Evolutionary conservation across 2,797 vertebrate genomes (phyloP).

Genomic region (Masticophis lateralis): DNA sequence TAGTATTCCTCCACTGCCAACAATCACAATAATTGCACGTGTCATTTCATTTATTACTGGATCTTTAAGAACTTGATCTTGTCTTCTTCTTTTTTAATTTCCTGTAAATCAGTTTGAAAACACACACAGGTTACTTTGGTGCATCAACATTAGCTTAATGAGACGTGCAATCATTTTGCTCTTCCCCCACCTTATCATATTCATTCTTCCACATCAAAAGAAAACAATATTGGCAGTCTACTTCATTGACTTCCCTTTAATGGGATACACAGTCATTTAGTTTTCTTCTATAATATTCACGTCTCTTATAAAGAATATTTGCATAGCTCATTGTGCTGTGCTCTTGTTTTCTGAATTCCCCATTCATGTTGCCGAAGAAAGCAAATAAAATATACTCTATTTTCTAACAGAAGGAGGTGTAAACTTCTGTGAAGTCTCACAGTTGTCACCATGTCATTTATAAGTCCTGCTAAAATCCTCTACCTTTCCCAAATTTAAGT

Average conservation of each 20-base stretch:
- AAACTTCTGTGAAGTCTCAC: constrained; percentile 72
- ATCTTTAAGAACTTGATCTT: constrained; percentile 78
- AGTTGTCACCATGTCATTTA: constrained; percentile 69
- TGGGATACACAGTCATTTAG: constrained; percentile 58
- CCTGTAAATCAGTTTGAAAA: constrained; percentile 84
- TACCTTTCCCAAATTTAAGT: constrained; percentile 73
- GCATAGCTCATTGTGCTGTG: constrained; percentile 64
- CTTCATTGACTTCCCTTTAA: constrained; percentile 61
- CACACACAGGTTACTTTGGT: constrained; percentile 80
- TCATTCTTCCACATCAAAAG: constrained; percentile 59
- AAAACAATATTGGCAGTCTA: constrained; percentile 73
- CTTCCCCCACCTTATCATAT: constrained; percentile 40
- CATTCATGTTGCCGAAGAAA: constrained; percentile 58
- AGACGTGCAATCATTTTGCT: constrained; percentile 63
- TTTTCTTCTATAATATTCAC: constrained; percentile 64
- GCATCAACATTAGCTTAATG: constrained; percentile 74
- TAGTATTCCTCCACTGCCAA: constrained; percentile 57
- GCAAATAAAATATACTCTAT: constrained; percentile 63
- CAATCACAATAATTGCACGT: constrained; percentile 83
- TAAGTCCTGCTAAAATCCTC: constrained; percentile 67
- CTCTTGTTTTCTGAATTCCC: constrained; percentile 67
- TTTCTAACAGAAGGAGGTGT: constrained; percentile 70
- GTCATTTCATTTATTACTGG: constrained; percentile 75
- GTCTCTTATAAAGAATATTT: constrained; percentile 65
- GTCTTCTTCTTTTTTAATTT: constrained; percentile 51